phyloP scores from a whole-genome alignment of 2,888 invertebrate species.

The Ectemnius continuus region DNA sequence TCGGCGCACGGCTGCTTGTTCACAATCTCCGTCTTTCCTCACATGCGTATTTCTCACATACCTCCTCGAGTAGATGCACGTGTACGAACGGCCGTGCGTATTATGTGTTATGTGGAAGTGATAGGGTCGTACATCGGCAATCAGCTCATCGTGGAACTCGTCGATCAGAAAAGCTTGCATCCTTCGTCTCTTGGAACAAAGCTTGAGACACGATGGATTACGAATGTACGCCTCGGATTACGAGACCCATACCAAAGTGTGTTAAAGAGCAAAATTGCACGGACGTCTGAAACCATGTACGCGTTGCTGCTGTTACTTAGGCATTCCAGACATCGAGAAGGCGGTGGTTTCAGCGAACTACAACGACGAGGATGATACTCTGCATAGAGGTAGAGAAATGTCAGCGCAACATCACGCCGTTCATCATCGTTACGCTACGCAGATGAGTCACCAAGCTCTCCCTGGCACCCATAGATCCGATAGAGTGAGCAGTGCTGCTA shows the following conservation, averaged over 20 bases:
- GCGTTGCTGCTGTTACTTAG: slow-evolving; percentile 56
- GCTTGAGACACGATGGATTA: slow-evolving; percentile 2
- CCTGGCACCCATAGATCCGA: slow-evolving; percentile 69
- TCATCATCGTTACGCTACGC: slow-evolving; percentile 69
- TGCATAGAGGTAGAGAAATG: slow-evolving; percentile 75
- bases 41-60: no score
- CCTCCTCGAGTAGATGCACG: neutral
- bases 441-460: slow-evolving; percentile 63
- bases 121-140: slow-evolving; percentile 10
- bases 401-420: slow-evolving; percentile 52
- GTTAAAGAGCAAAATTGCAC: neutral
- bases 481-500: slow-evolving; percentile 56
- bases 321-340: slow-evolving; percentile 88
- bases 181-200: neutral
- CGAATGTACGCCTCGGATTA: slow-evolving; percentile 8
- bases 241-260: neutral
- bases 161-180: neutral
- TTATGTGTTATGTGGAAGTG: slow-evolving; percentile 7
- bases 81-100: slow-evolving; percentile 1
- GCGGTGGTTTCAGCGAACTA: slow-evolving; percentile 85
- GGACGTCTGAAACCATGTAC: slow-evolving; percentile 19
- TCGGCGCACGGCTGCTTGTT: slow-evolving; percentile 4
- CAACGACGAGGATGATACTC: slow-evolving; percentile 84
- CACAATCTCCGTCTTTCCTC: neutral
- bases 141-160: slow-evolving; percentile 1